Evolutionary conservation across 1,140 invertebrate genomes (phyloP), one percentile per base, ranked within the genome.

Genomic region (Drosophila fuyamai): DNA sequence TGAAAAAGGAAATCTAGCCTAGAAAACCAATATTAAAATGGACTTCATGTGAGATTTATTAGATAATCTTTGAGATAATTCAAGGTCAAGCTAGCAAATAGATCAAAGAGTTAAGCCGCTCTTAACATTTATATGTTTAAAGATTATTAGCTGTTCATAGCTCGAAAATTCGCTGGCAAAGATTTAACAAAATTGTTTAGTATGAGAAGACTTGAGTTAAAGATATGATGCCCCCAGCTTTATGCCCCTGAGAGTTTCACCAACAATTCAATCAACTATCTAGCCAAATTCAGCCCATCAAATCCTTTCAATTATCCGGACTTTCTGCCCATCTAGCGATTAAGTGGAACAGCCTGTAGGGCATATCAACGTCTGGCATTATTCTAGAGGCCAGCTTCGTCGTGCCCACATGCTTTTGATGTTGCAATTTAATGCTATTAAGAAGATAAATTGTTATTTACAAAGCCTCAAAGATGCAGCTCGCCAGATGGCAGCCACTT

Each of bases 381-480:
- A 58, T 57, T 71, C 53, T 40, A 35, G n/a, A 40, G 66, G n/a
- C 54, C 29, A 72, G 29, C 66, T 9, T 12, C 43, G 44, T 72
- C 68, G 68, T 72, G 68, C 68, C 68, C 66, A 72, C 65, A 72
- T 72, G 68, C 68, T 72, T 72, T 72, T 58, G 68, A 58, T 58
- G 68, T 72, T 71, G 68, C 68, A 71, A 72, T 72, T 72, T 72
- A 72, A 72, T 72, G 57, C 66, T 70, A 54, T 77, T 53, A 60
- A 60, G 51, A 57, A 66, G 57, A 84, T 84, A 80, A 58, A 83
- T 84, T 65, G 65, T 59, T 84, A 51, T 79, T 76, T 79, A 54
- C 76, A 83, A 47, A 47, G 44, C 44, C 16, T 16, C 44, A 47
- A 66, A 68, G 57, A 48, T 59, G 57, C 53, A 46, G 46, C 57